phyloP scores from a whole-genome alignment of 2,797 vertebrate species.

The Myotis daubentonii region DNA sequence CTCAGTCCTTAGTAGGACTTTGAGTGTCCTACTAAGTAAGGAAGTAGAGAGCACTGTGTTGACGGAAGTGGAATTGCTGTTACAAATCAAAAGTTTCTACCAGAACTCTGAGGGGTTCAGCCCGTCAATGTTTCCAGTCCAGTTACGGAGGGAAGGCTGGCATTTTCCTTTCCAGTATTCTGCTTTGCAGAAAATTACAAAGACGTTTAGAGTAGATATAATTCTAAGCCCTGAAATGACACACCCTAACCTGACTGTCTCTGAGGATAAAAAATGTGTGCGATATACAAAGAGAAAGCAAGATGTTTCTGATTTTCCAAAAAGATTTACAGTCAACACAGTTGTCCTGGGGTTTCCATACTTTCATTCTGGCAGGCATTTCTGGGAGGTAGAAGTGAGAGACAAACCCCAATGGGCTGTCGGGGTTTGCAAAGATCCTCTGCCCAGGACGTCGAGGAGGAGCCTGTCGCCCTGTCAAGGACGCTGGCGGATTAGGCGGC shows the following conservation, averaged over 20 bases:
- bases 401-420: background rate
- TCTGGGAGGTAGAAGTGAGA: conserved; percentile 34
- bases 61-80: background rate
- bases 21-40: background rate
- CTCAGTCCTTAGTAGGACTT: background rate
- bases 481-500: background rate
- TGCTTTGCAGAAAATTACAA: conserved; percentile 46
- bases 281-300: background rate
- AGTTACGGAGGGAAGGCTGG: background rate
- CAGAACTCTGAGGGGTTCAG: background rate
- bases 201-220: background rate
- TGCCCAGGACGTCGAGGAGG: background rate
- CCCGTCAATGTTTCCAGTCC: background rate
- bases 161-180: conserved; percentile 48
- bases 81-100: background rate
- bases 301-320: accelerated
- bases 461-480: background rate
- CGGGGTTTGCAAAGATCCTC: background rate
- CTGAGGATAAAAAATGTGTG: conserved; percentile 35
- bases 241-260: conserved; percentile 43
- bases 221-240: conserved; percentile 24
- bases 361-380: background rate
- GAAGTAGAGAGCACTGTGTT: background rate
- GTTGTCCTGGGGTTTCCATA: background rate
- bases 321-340: background rate